These are phyloP conservation scores for Heliconius eleuchia DNA, from an alignment of 1,140 invertebrate genomes.

Conservation along the genomic window DNA sequence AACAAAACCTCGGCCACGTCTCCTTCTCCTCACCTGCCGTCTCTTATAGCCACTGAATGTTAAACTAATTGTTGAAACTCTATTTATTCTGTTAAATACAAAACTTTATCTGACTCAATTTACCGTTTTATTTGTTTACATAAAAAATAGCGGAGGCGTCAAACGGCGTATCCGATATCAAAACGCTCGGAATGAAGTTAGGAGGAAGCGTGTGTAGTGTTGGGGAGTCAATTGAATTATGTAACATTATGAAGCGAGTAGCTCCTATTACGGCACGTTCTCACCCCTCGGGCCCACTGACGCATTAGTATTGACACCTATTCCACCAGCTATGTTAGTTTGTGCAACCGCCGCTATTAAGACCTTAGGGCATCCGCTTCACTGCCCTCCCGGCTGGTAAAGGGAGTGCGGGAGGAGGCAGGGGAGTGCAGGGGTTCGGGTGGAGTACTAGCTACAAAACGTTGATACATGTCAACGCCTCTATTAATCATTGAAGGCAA, in stretches of 20 bases:
- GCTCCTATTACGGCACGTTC: conserved; percentile 74
- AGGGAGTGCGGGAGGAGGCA: conserved; percentile 10
- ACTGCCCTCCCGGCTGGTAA: not conserved
- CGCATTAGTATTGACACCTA: conserved; percentile 75
- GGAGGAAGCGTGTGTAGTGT: conserved; percentile 73
- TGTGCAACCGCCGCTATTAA: conserved; percentile 47
- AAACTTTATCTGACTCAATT: conserved; percentile 49
- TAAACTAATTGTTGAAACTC: conserved; percentile 22
- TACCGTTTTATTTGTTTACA: conserved; percentile 50
- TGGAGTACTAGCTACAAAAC: conserved; percentile 43
- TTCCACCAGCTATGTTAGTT: conserved; percentile 69
- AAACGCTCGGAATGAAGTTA: conserved; percentile 78
- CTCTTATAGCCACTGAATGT: conserved; percentile 61
- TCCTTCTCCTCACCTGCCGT: conserved; percentile 59
- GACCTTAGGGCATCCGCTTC: conserved; percentile 7
- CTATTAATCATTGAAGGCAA: conserved; percentile 72
- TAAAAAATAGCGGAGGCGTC: conserved; percentile 67
- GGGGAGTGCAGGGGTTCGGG: conserved; percentile 33
- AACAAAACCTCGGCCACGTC: conserved; percentile 48
- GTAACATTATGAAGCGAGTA: conserved; percentile 76
- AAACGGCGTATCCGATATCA: conserved; percentile 78
- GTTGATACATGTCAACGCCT: conserved; percentile 49
- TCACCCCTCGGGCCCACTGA: conserved; percentile 61
- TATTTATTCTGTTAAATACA: conserved; percentile 52
- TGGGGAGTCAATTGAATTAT: conserved; percentile 80